Evolutionary conservation across 1,140 invertebrate genomes (phyloP).

Genomic region (Brachystomella parvula): DNA sequence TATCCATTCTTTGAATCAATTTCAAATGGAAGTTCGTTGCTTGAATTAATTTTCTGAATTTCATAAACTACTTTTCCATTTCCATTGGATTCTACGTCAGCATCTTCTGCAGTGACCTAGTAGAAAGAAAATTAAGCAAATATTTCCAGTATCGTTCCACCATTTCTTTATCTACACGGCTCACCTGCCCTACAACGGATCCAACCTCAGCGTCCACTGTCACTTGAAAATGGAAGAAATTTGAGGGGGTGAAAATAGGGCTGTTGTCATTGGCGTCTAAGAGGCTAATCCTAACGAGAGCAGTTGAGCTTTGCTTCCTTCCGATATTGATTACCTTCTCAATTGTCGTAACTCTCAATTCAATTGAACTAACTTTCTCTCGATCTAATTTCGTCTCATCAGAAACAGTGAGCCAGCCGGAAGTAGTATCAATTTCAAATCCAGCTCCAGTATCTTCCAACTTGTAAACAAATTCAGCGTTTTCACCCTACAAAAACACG

Average conservation of each 20-base stretch:
- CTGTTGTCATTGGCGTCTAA: slow-evolving; percentile 82
- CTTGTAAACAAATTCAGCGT: slow-evolving; percentile 71
- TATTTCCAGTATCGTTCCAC: neutral
- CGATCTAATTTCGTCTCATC: slow-evolving; percentile 67
- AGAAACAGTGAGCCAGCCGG: slow-evolving; percentile 75
- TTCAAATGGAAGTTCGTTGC: slow-evolving; percentile 56
- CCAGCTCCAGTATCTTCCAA: slow-evolving; percentile 63
- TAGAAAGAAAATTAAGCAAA: slow-evolving; percentile 4
- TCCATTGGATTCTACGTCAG: slow-evolving; percentile 56
- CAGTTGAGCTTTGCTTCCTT: slow-evolving; percentile 51
- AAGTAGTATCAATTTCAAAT: slow-evolving; percentile 66
- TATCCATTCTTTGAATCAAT: slow-evolving; percentile 62
- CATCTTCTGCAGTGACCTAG: slow-evolving; percentile 63
- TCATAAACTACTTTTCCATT: slow-evolving; percentile 72
- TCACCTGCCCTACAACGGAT: slow-evolving; percentile 58
- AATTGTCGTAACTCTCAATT: slow-evolving; percentile 64
- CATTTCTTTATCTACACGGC: neutral
- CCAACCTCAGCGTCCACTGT: slow-evolving; percentile 58
- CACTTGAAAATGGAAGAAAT: slow-evolving; percentile 67
- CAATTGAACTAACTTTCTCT: slow-evolving; percentile 59
- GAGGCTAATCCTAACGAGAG: slow-evolving; percentile 64
- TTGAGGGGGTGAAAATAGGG: slow-evolving; percentile 69
- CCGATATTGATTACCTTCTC: slow-evolving; percentile 54
- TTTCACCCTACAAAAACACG: slow-evolving; percentile 53
- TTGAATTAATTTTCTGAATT: slow-evolving; percentile 60